phyloP scores from a whole-genome alignment of 2,113 vertebrate genomes.

The Cariama cristata region DNA sequence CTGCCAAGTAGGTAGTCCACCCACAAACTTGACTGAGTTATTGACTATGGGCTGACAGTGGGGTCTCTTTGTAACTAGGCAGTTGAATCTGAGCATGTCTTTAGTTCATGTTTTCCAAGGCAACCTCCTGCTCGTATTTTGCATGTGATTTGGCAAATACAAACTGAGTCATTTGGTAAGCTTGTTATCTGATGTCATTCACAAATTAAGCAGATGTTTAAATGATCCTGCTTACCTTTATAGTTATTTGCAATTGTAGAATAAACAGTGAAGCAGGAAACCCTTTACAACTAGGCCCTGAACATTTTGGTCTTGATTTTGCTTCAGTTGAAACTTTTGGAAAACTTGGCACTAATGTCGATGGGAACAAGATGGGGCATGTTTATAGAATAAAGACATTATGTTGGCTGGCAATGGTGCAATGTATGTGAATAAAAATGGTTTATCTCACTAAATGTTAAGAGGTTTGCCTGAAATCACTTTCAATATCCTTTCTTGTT shows the following conservation, averaged over 20 bases:
- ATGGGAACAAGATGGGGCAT: neutral
- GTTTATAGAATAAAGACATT: neutral
- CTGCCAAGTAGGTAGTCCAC: neutral
- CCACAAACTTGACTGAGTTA: neutral
- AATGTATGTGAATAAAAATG: conserved; percentile 6
- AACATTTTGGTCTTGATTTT: neutral
- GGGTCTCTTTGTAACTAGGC: neutral
- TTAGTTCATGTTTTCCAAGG: conserved; percentile 3
- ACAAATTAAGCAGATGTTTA: neutral
- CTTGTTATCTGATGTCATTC: neutral
- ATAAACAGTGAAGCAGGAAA: neutral
- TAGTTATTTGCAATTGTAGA: neutral
- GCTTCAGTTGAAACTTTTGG: neutral
- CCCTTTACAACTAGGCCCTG: neutral
- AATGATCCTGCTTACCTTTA: neutral
- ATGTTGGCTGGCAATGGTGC: neutral
- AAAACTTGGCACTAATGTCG: neutral
- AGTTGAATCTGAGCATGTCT: neutral
- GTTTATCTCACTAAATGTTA: conserved; percentile 20
- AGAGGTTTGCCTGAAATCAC: conserved; percentile 15
- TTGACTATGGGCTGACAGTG: neutral
- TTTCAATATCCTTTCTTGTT: conserved; percentile 25
- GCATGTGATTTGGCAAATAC: neutral
- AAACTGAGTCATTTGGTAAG: neutral
- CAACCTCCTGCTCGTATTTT: neutral